phyloP scores from a whole-genome alignment of 2,113 vertebrate genomes.

The Polypterus senegalus region DNA sequence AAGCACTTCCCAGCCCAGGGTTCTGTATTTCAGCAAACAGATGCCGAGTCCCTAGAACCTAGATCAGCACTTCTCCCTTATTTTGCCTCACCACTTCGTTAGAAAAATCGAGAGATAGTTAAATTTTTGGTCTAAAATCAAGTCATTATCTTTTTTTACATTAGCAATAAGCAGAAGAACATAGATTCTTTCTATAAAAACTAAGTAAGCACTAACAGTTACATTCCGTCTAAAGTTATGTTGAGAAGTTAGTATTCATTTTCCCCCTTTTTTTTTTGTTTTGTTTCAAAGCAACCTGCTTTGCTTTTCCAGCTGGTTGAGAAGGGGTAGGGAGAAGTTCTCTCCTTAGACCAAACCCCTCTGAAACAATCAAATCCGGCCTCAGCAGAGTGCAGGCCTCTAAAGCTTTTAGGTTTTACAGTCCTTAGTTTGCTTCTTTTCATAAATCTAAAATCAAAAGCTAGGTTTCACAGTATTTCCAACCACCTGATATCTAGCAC shows the following conservation, averaged over 20 bases:
- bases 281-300: slow-evolving; percentile 26
- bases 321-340: background rate
- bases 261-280: slow-evolving; percentile 30
- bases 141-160: slow-evolving; percentile 63
- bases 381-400: background rate
- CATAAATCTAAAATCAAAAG: slow-evolving; percentile 59
- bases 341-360: slow-evolving; percentile 11
- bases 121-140: slow-evolving; percentile 84
- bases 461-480: slow-evolving; percentile 70
- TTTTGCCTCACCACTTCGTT: background rate
- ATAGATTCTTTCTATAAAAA: slow-evolving; percentile 69
- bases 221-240: slow-evolving; percentile 66
- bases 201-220: slow-evolving; percentile 69
- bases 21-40: background rate
- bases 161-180: slow-evolving; percentile 67
- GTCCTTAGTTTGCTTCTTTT: slow-evolving; percentile 31
- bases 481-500: slow-evolving; percentile 73
- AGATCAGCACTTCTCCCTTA: background rate
- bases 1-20: background rate
- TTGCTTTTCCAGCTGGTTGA: slow-evolving; percentile 5
- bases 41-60: background rate
- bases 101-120: slow-evolving; percentile 48
- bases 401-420: slow-evolving; percentile 48
- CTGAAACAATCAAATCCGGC: slow-evolving; percentile 8
- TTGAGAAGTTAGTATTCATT: slow-evolving; percentile 26